Evolutionary conservation across 35 echinoderm and acorn worm species (phyloP).

Genomic region (Apostichopus parvimensis): DNA sequence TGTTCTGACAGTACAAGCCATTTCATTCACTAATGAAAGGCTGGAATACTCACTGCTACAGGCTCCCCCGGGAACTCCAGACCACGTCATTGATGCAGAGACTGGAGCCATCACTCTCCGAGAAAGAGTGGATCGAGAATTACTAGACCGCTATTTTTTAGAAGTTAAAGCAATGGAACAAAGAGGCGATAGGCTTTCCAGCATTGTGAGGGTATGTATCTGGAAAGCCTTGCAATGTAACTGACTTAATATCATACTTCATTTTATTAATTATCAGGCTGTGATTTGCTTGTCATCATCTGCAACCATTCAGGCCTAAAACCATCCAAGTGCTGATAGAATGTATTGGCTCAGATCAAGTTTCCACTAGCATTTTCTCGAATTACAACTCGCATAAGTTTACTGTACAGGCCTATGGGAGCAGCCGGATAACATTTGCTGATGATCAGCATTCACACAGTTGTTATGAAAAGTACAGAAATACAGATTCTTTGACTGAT

Average conservation of each 20-base stretch:
- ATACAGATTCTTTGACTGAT: too few species aligned
- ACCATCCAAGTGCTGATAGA: too few species aligned
- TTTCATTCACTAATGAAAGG: slow-evolving; percentile 66
- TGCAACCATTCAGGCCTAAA: too few species aligned
- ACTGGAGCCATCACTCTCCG: slow-evolving; percentile 59
- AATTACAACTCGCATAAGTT: too few species aligned
- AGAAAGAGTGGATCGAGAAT: slow-evolving; percentile 48
- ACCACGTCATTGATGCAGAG: slow-evolving; percentile 49
- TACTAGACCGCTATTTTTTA: slow-evolving; percentile 50
- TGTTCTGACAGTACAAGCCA: slow-evolving; percentile 56
- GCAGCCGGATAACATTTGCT: too few species aligned
- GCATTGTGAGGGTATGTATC: slow-evolving; percentile 67
- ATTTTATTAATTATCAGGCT: too few species aligned
- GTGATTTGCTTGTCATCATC: too few species aligned
- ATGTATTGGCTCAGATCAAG: too few species aligned
- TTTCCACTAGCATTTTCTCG: neutral
- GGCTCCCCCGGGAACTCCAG: slow-evolving; percentile 5
- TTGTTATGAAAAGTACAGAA: too few species aligned
- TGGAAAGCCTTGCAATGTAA: neutral
- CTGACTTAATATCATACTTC: too few species aligned
- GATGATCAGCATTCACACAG: too few species aligned
- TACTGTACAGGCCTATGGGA: too few species aligned
- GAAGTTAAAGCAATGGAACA: slow-evolving; percentile 60
- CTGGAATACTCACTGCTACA: slow-evolving; percentile 42
- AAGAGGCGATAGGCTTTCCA: slow-evolving; percentile 2